Percentiles rank a stretch among this genome's conserved stretches.
phyloP scores from a whole-genome alignment of 2,888 invertebrate species.

The Eutolmus rufibarbis region DNA sequence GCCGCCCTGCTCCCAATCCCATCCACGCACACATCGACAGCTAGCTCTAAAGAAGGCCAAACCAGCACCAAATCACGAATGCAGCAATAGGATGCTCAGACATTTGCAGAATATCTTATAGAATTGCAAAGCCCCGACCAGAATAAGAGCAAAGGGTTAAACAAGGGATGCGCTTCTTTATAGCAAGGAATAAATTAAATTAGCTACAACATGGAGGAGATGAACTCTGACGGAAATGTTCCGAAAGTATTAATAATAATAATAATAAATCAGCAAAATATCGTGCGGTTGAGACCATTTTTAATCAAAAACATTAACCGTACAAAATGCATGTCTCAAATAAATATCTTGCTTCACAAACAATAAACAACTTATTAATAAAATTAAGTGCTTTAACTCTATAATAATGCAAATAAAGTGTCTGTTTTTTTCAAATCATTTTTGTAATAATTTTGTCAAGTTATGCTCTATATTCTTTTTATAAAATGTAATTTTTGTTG shows the following conservation, averaged over 20 bases:
- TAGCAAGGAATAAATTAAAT: neutral
- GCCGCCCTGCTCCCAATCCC: neutral
- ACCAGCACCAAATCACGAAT: neutral
- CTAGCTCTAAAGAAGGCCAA: neutral
- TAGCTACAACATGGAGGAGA: neutral
- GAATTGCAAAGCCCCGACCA: neutral
- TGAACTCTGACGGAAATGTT: neutral
- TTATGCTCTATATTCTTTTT: too few species aligned
- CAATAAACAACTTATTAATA: too few species aligned
- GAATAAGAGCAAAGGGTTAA: neutral
- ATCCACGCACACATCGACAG: neutral
- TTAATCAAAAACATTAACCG: neutral
- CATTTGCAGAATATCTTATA: neutral
- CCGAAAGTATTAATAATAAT: neutral
- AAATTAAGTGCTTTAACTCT: too few species aligned
- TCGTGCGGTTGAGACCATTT: neutral
- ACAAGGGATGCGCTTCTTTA: neutral
- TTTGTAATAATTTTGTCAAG: too few species aligned
- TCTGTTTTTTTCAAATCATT: too few species aligned
- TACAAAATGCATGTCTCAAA: neutral
- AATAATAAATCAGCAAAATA: neutral
- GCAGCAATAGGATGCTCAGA: neutral
- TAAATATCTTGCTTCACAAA: too few species aligned
- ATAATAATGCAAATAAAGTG: too few species aligned
- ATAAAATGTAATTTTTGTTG: too few species aligned